Base-by-base conservation (phyloP, 92 coral and sea anemone species). In the Epizoanthus fatuus region DNA sequence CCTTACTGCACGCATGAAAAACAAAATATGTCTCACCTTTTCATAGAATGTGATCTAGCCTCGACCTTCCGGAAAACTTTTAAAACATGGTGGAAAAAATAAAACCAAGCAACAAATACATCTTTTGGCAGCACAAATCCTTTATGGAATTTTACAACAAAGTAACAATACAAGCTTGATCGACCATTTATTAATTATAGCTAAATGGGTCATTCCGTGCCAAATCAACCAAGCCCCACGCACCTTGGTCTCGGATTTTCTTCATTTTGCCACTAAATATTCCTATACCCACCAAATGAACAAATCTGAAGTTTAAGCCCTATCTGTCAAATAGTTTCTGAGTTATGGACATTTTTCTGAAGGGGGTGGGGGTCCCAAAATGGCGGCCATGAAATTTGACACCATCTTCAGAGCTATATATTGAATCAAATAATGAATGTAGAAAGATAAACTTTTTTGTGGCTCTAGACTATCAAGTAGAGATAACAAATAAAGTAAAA, bases 251-350 rank as follows among this genome's bases (percentile, higher is more conserved):
- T 55, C 59, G 0, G 17, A 55, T 5, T 55, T 55, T 11, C 59
- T 16, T 55, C 59, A 55, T 51, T 55, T 55, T 55, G 59, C 59
- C 59, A 55, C 59, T 55, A 55, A 55, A 55, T 58, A 58, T 58
- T 58, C 63, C 63, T 58, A 8, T 58, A 58, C 63, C 22, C 32
- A 58, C 25, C 63, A 58, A 58, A 58, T 58, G 63, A 58, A 58
- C 63, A 58, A 58, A 58, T 15, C 63, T 58, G 63, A 58, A 58
- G 63, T 58, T 58, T 58, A 5, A 58, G 63, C n/a, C 14, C 60
- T 55, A 55, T 55, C 60, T 22, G 25, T 22, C 25, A 22, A 22
- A 22, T 22, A 22, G 25, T 40, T 40, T 40, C 44, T 58, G 63
- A 16, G 63, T 58, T n/a, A 58, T 15, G 63, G 63, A 20, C 25